phyloP scores from a whole-genome alignment of 2,797 vertebrate genomes.

The Iguana delicatissima region DNA sequence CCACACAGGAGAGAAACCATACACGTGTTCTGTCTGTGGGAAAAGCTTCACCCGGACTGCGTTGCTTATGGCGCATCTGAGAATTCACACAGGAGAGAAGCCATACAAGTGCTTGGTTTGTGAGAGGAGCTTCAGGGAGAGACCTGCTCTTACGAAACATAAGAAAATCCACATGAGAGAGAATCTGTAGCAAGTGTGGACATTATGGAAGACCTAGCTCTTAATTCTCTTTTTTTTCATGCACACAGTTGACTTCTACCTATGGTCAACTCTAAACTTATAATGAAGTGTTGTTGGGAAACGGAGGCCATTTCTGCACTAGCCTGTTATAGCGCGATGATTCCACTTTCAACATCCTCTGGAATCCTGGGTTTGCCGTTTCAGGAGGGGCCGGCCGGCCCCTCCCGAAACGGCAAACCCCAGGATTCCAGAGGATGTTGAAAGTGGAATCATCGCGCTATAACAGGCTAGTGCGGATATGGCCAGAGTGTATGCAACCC shows the following conservation, averaged over 20 bases:
- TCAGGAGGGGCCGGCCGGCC: too few species aligned
- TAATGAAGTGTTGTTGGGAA: neutral
- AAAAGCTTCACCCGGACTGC: conserved; percentile 44
- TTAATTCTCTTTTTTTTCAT: neutral
- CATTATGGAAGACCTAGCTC: too few species aligned
- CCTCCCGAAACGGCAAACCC: too few species aligned
- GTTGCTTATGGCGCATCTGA: conserved; percentile 26
- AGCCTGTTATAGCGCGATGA: too few species aligned
- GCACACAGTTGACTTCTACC: too few species aligned
- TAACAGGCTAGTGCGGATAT: too few species aligned
- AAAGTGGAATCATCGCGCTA: too few species aligned
- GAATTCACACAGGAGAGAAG: conserved; percentile 43
- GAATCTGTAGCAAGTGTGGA: neutral
- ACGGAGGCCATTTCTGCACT: too few species aligned
- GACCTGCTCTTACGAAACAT: conserved; percentile 36
- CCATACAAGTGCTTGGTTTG: conserved; percentile 43
- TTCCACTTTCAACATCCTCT: too few species aligned
- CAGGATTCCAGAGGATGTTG: too few species aligned
- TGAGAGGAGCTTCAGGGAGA: conserved; percentile 43
- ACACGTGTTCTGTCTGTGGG: conserved; percentile 27
- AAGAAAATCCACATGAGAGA: conserved; percentile 48
- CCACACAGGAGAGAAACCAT: conserved; percentile 38
- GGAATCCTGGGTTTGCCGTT: too few species aligned
- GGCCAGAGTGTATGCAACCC: too few species aligned
- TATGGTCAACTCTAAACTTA: neutral